Evolutionary conservation across 2,797 vertebrate species (phyloP), one percentile per base, ranked within the genome.

Genomic region (Eurystomus glaucurus): DNA sequence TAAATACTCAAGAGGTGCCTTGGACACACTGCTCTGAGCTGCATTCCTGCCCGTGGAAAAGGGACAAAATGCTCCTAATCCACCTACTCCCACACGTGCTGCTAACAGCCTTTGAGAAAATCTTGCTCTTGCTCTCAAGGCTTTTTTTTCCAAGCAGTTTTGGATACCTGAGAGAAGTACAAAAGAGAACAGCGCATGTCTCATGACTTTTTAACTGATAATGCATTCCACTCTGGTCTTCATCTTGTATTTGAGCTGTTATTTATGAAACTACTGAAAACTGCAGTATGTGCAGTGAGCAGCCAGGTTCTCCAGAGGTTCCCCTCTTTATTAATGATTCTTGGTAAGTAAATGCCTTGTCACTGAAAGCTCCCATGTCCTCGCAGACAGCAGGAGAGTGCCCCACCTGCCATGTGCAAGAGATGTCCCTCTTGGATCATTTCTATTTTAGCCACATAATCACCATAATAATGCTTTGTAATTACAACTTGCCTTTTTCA

Each of bases 211-310:
- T 86, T 45, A 69, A 70, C 21, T 21, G 57, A 54, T 78, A 74
- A 55, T n/a, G 17, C 29, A 83, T 48, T 82, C 52, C 1, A 1
- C 21, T 50, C 58, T 46, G 10, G 5, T 23, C 35, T 77, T 78
- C 48, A 31, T 50, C 65, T 69, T 69, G 5, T 21, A 54, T 64
- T 85, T 82, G 70, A 57, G 55, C 78, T 77, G 71, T 54, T 65
- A 64, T 8, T 93, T 51, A 52, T 23, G 39, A 66, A 88, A 45
- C 26, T 50, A 68, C 55, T 77, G 64, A 64, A 91, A 85, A 66
- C 31, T 1, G 0, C 2, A 0, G 14, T 9, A 22, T 14, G 23
- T 1, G 1, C 12, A 71, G 58, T 0, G 6, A 71, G n/a, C 7
- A 2, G n/a, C 9, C 19, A 70, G 17, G 17, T 37, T 91, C 69